A percentile compares a stretch with the other conserved stretches of the same genome.
These are phyloP conservation scores for Brachyhypopomus gauderio DNA, from an alignment of 2,113 vertebrate genomes.

Conservation along the genomic window DNA sequence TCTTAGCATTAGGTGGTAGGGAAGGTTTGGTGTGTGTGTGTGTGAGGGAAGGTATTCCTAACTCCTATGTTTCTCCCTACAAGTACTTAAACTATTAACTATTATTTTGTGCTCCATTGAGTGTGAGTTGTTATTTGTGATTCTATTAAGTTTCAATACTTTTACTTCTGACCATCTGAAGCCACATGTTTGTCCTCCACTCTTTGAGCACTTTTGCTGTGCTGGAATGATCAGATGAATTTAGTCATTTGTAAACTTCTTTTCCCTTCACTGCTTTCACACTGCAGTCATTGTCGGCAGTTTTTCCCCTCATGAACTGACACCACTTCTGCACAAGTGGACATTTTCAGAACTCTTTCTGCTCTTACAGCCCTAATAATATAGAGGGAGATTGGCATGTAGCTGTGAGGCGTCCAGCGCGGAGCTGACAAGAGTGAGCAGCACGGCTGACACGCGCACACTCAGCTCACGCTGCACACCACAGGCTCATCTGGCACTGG, in stretches of 20 bases:
- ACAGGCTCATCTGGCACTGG: constrained; percentile 22
- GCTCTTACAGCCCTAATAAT: constrained; percentile 5
- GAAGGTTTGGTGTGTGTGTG: constrained; percentile 10
- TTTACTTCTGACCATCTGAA: neutral
- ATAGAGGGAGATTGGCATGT: neutral
- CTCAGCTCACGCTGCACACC: neutral
- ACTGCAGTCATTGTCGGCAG: too few species aligned
- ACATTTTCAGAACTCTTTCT: neutral
- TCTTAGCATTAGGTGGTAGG: constrained; percentile 7
- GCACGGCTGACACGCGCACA: neutral
- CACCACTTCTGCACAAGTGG: neutral
- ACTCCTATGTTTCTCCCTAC: neutral
- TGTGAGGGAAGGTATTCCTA: neutral
- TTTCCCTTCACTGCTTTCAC: too few species aligned
- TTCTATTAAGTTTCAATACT: neutral
- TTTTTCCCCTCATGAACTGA: neutral
- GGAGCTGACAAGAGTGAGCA: constrained; percentile 23
- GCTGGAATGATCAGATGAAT: neutral
- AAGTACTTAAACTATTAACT: too few species aligned
- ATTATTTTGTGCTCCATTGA: too few species aligned
- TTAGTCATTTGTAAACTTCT: too few species aligned
- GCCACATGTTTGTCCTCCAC: neutral
- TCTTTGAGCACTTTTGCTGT: neutral
- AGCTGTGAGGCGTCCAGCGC: constrained; percentile 1
- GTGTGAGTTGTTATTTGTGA: neutral